Conservation (phyloP, 2,113 vertebrate genomes). For the Mastomys coucha region DNA sequence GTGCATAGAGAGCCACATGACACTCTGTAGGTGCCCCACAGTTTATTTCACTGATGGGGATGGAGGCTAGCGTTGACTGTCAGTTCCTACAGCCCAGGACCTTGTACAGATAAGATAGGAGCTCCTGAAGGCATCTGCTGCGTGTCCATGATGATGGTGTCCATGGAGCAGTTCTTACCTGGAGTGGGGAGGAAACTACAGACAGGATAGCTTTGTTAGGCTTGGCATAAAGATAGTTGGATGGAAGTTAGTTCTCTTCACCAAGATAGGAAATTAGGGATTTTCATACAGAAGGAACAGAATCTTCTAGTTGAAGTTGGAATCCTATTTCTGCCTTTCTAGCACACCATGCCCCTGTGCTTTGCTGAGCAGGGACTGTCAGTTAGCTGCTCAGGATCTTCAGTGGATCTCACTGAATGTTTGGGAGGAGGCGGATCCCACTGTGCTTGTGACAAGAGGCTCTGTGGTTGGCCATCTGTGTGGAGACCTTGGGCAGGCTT, state of each 20-base stretch:
- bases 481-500: not conserved
- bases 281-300: accelerated
- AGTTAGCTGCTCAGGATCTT: not conserved
- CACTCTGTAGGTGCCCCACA: accelerated
- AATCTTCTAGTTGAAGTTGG: not conserved
- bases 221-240: not conserved
- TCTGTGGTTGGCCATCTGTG: not conserved
- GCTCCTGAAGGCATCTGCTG: not conserved
- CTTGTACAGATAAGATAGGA: not conserved
- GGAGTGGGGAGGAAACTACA: not conserved
- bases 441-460: not conserved
- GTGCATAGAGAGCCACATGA: accelerated
- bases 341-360: accelerated
- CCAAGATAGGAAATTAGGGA: accelerated
- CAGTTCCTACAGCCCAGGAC: not conserved
- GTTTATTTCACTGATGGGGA: not conserved
- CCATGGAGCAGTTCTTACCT: not conserved
- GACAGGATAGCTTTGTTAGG: not conserved
- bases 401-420: not conserved
- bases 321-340: not conserved
- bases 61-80: no score
- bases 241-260: not conserved
- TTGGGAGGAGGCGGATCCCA: accelerated
- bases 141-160: accelerated
- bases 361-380: not conserved